Percentiles rank a stretch among this genome's conserved stretches.
phyloP scores from a whole-genome alignment of 2,888 invertebrate genomes.

The Erebia ligea region DNA sequence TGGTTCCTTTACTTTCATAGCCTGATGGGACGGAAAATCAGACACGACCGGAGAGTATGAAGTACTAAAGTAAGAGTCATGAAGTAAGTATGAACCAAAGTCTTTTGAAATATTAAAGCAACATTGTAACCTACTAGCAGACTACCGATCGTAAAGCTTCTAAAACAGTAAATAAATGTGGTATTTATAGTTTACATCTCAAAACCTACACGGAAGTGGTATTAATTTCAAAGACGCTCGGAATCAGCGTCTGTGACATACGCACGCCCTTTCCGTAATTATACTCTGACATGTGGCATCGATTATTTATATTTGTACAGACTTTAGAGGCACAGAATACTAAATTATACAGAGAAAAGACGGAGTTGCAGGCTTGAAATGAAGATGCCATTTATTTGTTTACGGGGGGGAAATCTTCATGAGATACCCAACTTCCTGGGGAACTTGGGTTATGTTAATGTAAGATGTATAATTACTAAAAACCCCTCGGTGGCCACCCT shows the following conservation, averaged over 20 bases:
- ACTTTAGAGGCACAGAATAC: background rate
- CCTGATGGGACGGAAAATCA: too few species aligned
- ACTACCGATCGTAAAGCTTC: constrained; percentile 5
- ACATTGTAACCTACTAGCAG: background rate
- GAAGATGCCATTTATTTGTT: background rate
- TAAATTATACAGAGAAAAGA: background rate
- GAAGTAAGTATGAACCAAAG: background rate
- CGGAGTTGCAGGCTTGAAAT: background rate
- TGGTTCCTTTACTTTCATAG: too few species aligned
- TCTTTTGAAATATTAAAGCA: background rate
- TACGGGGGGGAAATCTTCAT: too few species aligned
- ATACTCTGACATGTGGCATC: constrained; percentile 37
- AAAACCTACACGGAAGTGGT: constrained; percentile 23
- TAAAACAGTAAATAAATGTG: constrained; percentile 11
- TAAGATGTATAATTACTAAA: too few species aligned
- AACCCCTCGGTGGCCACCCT: too few species aligned
- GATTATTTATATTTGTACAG: constrained; percentile 21
- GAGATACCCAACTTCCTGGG: background rate
- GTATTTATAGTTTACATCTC: constrained; percentile 21
- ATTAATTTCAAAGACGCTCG: constrained; percentile 23
- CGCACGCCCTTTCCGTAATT: constrained; percentile 39
- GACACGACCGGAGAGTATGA: too few species aligned
- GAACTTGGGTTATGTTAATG: too few species aligned
- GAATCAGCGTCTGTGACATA: constrained; percentile 30
- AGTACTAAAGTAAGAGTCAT: too few species aligned